phyloP scores from a whole-genome alignment of 2,797 vertebrate species.

The Alca torda region DNA sequence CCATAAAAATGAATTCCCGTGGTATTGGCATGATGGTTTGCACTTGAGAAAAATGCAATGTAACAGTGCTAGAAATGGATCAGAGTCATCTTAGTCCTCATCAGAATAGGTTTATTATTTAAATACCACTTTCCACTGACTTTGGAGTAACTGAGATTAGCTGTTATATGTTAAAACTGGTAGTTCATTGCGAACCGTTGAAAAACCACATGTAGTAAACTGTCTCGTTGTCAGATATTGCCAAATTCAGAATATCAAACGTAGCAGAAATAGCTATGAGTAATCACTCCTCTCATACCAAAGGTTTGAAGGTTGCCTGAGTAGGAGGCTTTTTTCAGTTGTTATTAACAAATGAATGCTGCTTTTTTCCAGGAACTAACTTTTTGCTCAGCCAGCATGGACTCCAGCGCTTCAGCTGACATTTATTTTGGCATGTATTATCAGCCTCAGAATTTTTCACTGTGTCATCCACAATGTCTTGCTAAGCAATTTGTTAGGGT shows the following conservation, averaged over 20 bases:
- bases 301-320: background rate
- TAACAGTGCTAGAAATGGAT: background rate
- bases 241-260: background rate
- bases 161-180: background rate
- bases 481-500: background rate
- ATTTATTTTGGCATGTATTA: background rate
- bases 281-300: background rate
- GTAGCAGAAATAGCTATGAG: background rate
- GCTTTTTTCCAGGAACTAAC: background rate
- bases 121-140: background rate
- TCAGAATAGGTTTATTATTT: background rate
- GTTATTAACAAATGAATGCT: background rate
- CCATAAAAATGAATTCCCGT: background rate
- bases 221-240: background rate
- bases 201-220: rapidly evolving
- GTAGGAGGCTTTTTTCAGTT: background rate
- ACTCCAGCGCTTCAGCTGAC: background rate
- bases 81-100: background rate
- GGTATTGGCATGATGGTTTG: background rate
- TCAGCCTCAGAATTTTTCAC: background rate
- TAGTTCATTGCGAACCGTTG: background rate
- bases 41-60: background rate
- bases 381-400: background rate
- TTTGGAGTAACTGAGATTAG: background rate
- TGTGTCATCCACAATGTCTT: background rate